Evolutionary conservation across 2,113 vertebrate genomes (phyloP).

Genomic region (Microcebus lehilahytsara): DNA sequence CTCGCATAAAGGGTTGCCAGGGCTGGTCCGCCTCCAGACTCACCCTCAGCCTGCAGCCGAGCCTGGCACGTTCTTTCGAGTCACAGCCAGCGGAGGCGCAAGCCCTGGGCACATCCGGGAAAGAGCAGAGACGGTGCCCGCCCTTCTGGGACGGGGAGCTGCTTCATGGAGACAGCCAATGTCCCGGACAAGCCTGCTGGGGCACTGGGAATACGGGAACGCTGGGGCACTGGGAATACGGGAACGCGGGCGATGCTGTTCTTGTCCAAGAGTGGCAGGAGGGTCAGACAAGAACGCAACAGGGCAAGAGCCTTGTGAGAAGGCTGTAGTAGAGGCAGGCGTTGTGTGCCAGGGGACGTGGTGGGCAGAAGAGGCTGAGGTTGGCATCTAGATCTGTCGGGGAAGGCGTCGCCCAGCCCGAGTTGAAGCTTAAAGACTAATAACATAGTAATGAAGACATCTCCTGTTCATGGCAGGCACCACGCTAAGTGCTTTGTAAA

Average conservation of each 20-base stretch:
- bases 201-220: not conserved
- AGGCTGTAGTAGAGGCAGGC: rapidly evolving
- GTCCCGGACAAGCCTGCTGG: not conserved
- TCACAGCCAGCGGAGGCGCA: constrained; percentile 51
- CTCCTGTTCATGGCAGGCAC: not conserved
- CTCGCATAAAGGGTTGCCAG: constrained; percentile 52
- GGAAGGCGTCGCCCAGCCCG: not conserved
- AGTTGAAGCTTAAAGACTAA: not conserved
- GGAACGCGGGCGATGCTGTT: not conserved
- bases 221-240: not conserved
- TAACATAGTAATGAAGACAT: not conserved
- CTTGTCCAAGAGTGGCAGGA: not conserved
- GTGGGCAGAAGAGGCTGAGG: not conserved
- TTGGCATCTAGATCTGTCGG: not conserved
- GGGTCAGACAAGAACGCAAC: not conserved
- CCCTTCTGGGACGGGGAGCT: not conserved
- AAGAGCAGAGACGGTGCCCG: rapidly evolving
- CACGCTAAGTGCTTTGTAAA: not conserved
- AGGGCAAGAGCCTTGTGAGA: not conserved
- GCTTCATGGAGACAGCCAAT: not conserved
- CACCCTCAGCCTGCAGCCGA: constrained; percentile 43
- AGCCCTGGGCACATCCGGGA: constrained; percentile 46
- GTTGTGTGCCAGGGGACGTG: rapidly evolving
- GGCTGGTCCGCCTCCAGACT: constrained; percentile 41
- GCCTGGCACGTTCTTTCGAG: constrained; percentile 68